Conservation (phyloP, 2,888 invertebrate species). For the Pristionchus maxplancki region DNA sequence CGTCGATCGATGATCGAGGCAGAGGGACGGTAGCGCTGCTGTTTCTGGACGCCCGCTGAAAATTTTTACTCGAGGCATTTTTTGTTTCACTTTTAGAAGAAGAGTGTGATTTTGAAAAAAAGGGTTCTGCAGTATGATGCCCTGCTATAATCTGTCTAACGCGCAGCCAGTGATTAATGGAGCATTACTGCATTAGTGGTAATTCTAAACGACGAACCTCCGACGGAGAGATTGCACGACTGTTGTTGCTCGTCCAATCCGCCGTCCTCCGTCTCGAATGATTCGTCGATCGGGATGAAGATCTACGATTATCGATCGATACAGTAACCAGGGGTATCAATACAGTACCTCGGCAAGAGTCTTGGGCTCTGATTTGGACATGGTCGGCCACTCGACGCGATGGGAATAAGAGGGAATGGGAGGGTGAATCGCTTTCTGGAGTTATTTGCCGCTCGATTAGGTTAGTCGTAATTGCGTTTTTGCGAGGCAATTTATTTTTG, state of each 20-base stretch:
- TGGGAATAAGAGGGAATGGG: neutral
- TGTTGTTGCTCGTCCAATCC: slow-evolving; percentile 34
- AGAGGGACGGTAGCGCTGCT: slow-evolving; percentile 41
- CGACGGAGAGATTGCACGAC: slow-evolving; percentile 21
- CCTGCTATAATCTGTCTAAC: too few relatives aligned
- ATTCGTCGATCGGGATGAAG: slow-evolving; percentile 42
- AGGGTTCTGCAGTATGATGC: too few relatives aligned
- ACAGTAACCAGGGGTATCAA: neutral
- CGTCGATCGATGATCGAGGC: slow-evolving; percentile 47
- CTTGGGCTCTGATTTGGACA: slow-evolving; percentile 13
- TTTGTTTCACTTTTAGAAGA: too few relatives aligned
- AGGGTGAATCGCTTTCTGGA: neutral
- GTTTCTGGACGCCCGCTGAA: neutral
- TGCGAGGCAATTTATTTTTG: neutral
- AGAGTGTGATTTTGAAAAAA: too few relatives aligned
- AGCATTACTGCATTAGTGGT: too few relatives aligned
- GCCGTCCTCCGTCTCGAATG: slow-evolving; percentile 42
- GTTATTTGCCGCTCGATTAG: neutral
- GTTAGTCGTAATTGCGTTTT: neutral
- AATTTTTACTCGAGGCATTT: neutral
- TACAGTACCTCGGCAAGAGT: slow-evolving; percentile 34
- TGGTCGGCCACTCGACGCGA: slow-evolving; percentile 7
- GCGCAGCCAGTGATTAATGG: too few relatives aligned
- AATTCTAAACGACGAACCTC: too few relatives aligned
- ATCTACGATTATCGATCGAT: slow-evolving; percentile 16